Conservation (phyloP, 2,888 invertebrate species). For the Dexiosoma caninum region DNA sequence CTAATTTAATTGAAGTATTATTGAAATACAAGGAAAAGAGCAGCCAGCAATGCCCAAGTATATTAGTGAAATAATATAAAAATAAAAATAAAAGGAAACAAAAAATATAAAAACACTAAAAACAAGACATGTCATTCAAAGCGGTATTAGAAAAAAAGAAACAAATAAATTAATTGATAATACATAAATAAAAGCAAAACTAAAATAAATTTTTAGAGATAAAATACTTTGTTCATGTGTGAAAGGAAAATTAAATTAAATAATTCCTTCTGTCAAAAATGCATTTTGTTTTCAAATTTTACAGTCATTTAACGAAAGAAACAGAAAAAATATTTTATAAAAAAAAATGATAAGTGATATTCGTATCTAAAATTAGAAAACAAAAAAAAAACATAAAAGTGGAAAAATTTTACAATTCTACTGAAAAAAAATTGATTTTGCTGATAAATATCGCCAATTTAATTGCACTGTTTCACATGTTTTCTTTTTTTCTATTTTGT, state of each 20-base stretch:
- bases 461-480: not conserved
- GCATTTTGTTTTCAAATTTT: too few species aligned
- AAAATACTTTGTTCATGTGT: not conserved
- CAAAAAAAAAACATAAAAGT: not conserved
- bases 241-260: not conserved
- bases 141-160: not conserved
- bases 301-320: too few species aligned
- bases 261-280: not conserved
- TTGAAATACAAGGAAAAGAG: not conserved
- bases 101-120: not conserved
- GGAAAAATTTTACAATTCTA: not conserved
- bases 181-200: not conserved
- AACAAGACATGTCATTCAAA: not conserved
- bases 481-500: not conserved
- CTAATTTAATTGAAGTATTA: not conserved
- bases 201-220: not conserved
- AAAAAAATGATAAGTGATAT: not conserved
- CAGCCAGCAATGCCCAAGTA: not conserved
- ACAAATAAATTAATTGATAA: not conserved
- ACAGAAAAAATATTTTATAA: too few species aligned
- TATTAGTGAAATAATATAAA: not conserved
- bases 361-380: conserved; percentile 12
- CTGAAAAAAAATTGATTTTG: conserved; percentile 7
- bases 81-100: too few species aligned
- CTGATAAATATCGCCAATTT: conserved; percentile 18